Percentiles rank a stretch among this genome's conserved stretches.
These are phyloP conservation scores for Caenorhabditis sp. DNA, from an alignment of 2,888 invertebrate genomes.

Conservation along the genomic window DNA sequence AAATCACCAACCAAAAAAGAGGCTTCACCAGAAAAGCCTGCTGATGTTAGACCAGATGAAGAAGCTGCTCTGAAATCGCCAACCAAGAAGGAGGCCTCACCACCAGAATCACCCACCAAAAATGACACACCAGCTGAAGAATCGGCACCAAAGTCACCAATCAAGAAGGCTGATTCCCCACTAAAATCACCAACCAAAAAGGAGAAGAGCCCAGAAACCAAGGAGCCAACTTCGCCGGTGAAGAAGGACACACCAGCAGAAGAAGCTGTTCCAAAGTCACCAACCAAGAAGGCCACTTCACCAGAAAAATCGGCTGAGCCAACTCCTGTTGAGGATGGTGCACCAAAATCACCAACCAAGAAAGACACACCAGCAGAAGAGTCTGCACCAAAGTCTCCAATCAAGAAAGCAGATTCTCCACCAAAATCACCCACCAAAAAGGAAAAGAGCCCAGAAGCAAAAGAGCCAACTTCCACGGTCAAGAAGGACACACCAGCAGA, in stretches of 20 bases:
- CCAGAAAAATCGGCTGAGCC: no score
- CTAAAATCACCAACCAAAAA: conserved; percentile 12
- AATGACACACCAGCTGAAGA: no score
- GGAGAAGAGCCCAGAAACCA: conserved; percentile 19
- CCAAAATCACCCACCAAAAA: conserved; percentile 12
- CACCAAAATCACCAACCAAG: neutral
- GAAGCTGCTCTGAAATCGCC: conserved; percentile 11
- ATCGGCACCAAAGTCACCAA: no score
- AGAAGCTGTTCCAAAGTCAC: conserved; percentile 4
- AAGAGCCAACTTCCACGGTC: conserved; percentile 10
- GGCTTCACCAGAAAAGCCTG: conserved; percentile 9
- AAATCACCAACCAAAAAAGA: conserved; percentile 6
- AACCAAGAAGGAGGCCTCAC: conserved; percentile 19
- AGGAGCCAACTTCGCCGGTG: conserved; percentile 21
- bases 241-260: conserved; percentile 30
- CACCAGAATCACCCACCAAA: conserved; percentile 9
- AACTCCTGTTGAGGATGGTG: conserved; percentile 16
- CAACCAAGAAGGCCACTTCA: conserved; percentile 16
- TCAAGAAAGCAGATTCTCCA: no score
- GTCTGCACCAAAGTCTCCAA: no score
- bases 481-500: conserved; percentile 20
- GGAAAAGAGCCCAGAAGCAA: conserved; percentile 20
- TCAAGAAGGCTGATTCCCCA: no score
- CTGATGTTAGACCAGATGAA: conserved; percentile 2
- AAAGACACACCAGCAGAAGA: no score